These are phyloP conservation scores for Fulica atra DNA, from an alignment of 2,113 vertebrate genomes.

Conservation along the genomic window DNA sequence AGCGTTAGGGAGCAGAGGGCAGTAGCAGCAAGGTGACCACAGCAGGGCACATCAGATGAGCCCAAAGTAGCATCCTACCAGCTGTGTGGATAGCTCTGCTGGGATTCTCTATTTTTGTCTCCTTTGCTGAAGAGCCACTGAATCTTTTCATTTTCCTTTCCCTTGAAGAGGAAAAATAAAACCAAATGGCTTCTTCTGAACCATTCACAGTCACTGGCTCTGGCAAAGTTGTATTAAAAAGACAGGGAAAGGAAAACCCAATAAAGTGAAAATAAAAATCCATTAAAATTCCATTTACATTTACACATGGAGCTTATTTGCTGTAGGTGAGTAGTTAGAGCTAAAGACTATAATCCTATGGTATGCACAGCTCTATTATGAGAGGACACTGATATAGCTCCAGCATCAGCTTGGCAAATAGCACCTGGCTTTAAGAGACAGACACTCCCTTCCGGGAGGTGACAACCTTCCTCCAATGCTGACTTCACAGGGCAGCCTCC, in stretches of 20 bases:
- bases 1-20: not conserved
- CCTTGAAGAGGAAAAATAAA: not conserved
- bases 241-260: not conserved
- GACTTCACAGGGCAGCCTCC: not conserved
- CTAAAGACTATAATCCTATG: not conserved
- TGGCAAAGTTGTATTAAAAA: not conserved
- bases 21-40: not conserved
- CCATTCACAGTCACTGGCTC: not conserved
- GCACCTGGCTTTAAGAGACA: not conserved
- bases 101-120: not conserved
- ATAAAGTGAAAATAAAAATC: conserved; percentile 7
- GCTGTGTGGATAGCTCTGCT: not conserved
- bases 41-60: not conserved
- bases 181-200: not conserved
- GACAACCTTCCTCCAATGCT: not conserved
- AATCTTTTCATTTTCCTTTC: not conserved
- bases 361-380: not conserved
- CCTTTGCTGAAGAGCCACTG: not conserved
- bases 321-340: not conserved
- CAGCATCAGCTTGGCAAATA: not conserved
- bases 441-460: not conserved
- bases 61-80: not conserved
- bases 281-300: not conserved
- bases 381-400: not conserved
- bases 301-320: not conserved